Percentiles rank a stretch among this genome's conserved stretches.
Conservation (phyloP, 2,113 vertebrate species). For the Zingel zingel region DNA sequence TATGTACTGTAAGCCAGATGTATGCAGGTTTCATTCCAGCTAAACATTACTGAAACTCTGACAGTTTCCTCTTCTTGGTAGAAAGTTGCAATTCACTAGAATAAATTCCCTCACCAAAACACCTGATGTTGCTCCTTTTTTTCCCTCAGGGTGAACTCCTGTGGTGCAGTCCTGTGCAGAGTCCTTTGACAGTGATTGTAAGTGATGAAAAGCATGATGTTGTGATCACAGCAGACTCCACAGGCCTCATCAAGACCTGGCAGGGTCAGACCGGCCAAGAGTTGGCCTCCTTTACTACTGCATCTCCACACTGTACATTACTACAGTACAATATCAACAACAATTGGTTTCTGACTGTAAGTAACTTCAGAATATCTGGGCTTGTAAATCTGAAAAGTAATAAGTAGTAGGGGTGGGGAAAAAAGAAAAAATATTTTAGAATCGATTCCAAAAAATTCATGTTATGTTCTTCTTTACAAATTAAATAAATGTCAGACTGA, state of each 20-base stretch:
- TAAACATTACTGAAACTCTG: not conserved
- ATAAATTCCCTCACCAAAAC: not conserved
- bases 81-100: not conserved
- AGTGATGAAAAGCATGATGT: conserved; percentile 68
- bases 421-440: no score
- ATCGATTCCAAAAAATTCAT: no score
- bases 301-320: conserved; percentile 57
- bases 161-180: conserved; percentile 82
- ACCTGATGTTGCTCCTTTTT: not conserved
- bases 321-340: conserved; percentile 66
- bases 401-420: no score
- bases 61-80: not conserved
- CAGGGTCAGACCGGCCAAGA: conserved; percentile 74
- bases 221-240: conserved; percentile 75
- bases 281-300: conserved; percentile 70
- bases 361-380: conserved; percentile 9
- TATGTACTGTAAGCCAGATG: not conserved
- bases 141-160: conserved; percentile 76
- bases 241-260: conserved; percentile 79
- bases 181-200: conserved; percentile 74
- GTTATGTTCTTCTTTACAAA: no score
- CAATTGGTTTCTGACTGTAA: conserved; percentile 79
- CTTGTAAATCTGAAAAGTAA: not conserved
- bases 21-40: not conserved
- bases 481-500: no score